Evolutionary conservation across 37 sponge, comb jelly and placozoan species (phyloP), one percentile per base, ranked within the genome.

Genomic region (Halichondria panicea): DNA sequence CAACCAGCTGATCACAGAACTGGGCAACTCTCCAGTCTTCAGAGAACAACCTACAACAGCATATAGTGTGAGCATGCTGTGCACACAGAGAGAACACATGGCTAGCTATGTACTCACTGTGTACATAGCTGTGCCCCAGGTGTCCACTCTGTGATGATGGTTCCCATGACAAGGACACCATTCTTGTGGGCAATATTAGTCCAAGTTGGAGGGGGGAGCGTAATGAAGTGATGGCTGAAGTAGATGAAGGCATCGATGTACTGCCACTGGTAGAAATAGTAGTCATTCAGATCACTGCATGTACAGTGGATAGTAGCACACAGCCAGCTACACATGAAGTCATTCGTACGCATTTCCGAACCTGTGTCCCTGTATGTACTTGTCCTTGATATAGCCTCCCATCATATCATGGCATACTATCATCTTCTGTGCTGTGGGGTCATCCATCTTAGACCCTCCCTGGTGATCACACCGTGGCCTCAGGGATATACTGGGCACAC

Each of bases 371-470:
- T 92, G 88, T 0, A 85, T 77, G 54, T 67, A 94, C 41, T 63
- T 76, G 78, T 97, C 98, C 39, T 87, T 83, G 7, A 50, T 65
- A 67, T 97, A 97, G 18, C 98, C 98, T 24, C 95, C 95, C 90
- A 88, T 92, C 98, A 97, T 97, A 74, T 97, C 98, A 66, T 97
- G 98, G 64, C 98, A 97, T 35, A 97, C 70, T 21, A 97, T 42
- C 34, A 84, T 78, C 64, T 66, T 79, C 24, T 84, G 86, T n/a
- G 60, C 70, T 19, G 52, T 11, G 58, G 64, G 46, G 30, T 64
- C 41, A 18, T 31, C 31, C 70, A 53, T 68, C 60, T 4, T 0
- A 13, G 6, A 40, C 22, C 3, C n/a, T 13, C 36, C 58, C n/a
- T 37, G 43, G 2, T 41, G 46, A 48, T 35, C 22, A 4, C 31